Base-by-base conservation (phyloP, 2,888 invertebrate genomes). In the Blastobasis adustella region DNA sequence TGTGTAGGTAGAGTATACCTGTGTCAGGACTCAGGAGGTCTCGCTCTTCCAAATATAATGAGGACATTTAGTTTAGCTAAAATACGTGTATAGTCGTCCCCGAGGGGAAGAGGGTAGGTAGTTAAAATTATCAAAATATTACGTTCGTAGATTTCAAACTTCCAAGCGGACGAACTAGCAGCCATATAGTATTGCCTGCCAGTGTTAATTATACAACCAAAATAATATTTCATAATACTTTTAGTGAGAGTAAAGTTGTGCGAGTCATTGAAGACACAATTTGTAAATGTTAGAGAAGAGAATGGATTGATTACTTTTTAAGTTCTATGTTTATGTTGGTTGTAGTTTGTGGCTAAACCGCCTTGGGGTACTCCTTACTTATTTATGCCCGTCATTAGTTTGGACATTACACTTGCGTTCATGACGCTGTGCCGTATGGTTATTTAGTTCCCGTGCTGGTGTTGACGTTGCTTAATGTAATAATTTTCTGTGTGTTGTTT, bases 241-340 rank as follows among this genome's bases (percentile, higher is more conserved):
- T 69, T 62, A 71, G 76, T 69, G 76, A 79, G 78, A 79, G 79
- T 71, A 65, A 80, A 73, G 79, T 80, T 82, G 82, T 77, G 83
- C 79, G 73, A 82, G 78, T 83, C 79, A 83, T 80, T 80, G 80
- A 82, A 84, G 76, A 79, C 74, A 79, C 75, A 74, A 80, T 81
- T 82, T 82, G 77, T 81, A 74, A 76, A 76, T 65, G 77, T 86
- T 83, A 72, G 76, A 76, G 76, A 85, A 83, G 79, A 81, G 82
- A 82, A 82, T 75, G 79, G 82, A 87, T 86, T 85, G 82, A 86
- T 87, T 81, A 80, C 84, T 83, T 87, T 85, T 85, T 84, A 85
- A 87, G 78, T 82, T 84, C 75, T 75, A 75, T 76, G 80, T 83
- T 82, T 81, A 83, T 78, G 75, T 70, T 76, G 63, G 67, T 66